These are phyloP conservation scores for Planococcus citri DNA, from an alignment of 1,140 invertebrate species.

Conservation along the genomic window DNA sequence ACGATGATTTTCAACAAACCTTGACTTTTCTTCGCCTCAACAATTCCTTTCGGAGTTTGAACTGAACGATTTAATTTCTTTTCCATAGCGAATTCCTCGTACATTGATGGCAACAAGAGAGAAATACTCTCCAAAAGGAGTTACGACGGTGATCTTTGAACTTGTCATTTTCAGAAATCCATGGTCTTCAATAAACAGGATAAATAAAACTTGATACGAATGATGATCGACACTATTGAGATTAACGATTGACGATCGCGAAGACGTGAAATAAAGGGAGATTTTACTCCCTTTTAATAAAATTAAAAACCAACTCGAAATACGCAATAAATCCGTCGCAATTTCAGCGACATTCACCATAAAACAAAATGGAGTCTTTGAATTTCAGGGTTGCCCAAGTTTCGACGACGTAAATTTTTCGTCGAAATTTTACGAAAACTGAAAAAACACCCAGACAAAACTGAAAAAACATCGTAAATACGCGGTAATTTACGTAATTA, in stretches of 20 bases:
- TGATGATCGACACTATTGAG: not conserved
- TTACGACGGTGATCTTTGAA: conserved; percentile 46
- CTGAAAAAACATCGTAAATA: too few species aligned
- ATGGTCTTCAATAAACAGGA: conserved; percentile 48
- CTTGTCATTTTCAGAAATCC: conserved; percentile 66
- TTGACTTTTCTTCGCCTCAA: conserved; percentile 53
- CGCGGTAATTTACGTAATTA: too few species aligned
- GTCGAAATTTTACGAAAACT: too few species aligned
- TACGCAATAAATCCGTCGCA: conserved; percentile 1
- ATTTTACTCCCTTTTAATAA: not conserved
- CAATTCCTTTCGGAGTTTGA: conserved; percentile 45
- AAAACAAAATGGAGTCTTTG: not conserved
- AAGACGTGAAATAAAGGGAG: not conserved
- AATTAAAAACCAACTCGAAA: not conserved
- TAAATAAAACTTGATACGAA: conserved; percentile 36
- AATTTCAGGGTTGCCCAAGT: too few species aligned
- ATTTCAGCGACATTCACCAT: not conserved
- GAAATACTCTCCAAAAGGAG: conserved; percentile 55
- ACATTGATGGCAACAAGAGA: conserved; percentile 37
- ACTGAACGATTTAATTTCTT: conserved; percentile 49
- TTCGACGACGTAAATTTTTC: too few species aligned
- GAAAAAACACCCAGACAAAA: too few species aligned
- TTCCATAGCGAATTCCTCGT: conserved; percentile 49
- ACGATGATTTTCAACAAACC: too few species aligned
- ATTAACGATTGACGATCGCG: not conserved